Base-by-base conservation (phyloP, 2,888 invertebrate species). In the Cepaea hortensis region DNA sequence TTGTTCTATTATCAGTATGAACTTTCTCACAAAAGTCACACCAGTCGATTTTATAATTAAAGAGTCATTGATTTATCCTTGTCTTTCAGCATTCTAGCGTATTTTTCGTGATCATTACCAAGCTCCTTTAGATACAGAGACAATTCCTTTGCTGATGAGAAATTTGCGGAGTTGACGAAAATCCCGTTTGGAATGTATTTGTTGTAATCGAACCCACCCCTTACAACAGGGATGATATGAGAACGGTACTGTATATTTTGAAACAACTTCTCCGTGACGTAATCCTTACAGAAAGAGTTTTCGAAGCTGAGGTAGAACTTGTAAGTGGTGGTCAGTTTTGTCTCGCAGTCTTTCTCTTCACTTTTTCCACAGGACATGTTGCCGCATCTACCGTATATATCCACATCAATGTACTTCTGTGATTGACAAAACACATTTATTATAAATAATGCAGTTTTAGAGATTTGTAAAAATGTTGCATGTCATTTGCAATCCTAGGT, bases 401-500 rank as follows among this genome's bases (percentile, higher is more conserved):
- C 86, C 0, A 86, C 75, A 20, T 75, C 68, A 7, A 86, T 86
- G 70, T 86, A 77, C 77, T 86, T 86, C 86, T 86, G 86, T 55
- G 70, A 70, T 6, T 2, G 70, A 23, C 9, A 55, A 55, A 55
- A 55, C 55, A 4, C 55, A 55, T 55, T 9, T 55, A 6, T 55
- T 55, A 55, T 4, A 55, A 55, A 55, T 55, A 55, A n/a, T n/a
- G n/a, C n/a, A n/a, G n/a, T n/a, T n/a, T n/a, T n/a, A n/a, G n/a
- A n/a, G n/a, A n/a, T n/a, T n/a, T n/a, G n/a, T n/a, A n/a, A n/a
- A n/a, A n/a, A n/a, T n/a, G n/a, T n/a, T n/a, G n/a, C n/a, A n/a
- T n/a, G n/a, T n/a, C n/a, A n/a, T n/a, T n/a, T n/a, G n/a, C n/a
- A n/a, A n/a, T n/a, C n/a, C n/a, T n/a, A n/a, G n/a, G n/a, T n/a